Conservation (phyloP, 64 coral and sea anemone species). For the Montipora capricornis region DNA sequence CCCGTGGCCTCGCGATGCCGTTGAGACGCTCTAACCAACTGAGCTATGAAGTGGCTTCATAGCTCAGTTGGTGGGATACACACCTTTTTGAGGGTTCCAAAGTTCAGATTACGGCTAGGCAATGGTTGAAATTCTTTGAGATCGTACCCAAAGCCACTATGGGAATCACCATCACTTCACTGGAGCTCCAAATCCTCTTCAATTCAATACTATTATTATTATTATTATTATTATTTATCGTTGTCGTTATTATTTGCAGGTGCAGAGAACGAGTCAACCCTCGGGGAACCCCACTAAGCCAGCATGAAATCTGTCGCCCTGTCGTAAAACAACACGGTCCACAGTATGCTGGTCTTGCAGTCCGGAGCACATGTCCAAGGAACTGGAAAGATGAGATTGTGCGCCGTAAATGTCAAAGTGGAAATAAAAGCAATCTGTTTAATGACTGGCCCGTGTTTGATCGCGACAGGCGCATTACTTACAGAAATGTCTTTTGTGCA, state of each 20-base stretch:
- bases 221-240: too few relatives aligned
- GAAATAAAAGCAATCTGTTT: conserved; percentile 3
- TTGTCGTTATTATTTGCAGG: not conserved
- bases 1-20: too few relatives aligned
- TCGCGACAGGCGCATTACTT: conserved; percentile 13
- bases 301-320: not conserved
- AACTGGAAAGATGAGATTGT: not conserved
- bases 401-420: not conserved
- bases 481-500: conserved; percentile 39
- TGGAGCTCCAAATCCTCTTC: too few relatives aligned
- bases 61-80: too few relatives aligned
- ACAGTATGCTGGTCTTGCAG: not conserved
- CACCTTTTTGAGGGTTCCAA: too few relatives aligned
- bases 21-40: too few relatives aligned
- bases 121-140: too few relatives aligned
- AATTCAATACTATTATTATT: too few relatives aligned
- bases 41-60: too few relatives aligned
- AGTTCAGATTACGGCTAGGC: too few relatives aligned
- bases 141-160: too few relatives aligned
- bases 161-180: too few relatives aligned
- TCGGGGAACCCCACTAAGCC: not conserved
- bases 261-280: not conserved
- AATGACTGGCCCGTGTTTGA: conserved; percentile 4
- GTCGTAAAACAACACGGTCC: not conserved
- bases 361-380: conserved; percentile 1